Evolutionary conservation across 1,140 invertebrate genomes (phyloP).

Genomic region (Bombus consobrinus): DNA sequence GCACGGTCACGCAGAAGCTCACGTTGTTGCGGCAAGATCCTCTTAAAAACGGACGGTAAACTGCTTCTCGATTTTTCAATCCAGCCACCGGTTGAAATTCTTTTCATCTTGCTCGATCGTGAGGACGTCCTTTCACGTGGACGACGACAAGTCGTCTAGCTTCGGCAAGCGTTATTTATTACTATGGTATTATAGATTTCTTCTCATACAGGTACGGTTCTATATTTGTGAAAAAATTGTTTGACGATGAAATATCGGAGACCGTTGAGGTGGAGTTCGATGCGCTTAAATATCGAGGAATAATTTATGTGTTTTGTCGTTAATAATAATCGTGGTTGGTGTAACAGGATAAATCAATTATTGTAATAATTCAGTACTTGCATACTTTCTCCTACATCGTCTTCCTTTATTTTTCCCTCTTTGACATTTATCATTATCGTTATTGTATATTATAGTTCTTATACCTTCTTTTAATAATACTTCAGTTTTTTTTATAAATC

Average conservation of each 20-base stretch:
- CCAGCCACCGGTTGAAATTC: not conserved
- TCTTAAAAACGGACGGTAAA: conserved; percentile 41
- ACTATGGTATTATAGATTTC: not conserved
- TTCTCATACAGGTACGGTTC: not conserved
- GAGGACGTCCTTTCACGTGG: not conserved
- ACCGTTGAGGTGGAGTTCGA: not conserved
- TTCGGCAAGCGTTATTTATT: not conserved
- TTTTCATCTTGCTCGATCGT: not conserved
- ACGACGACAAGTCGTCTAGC: not conserved
- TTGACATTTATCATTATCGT: too few relatives aligned
- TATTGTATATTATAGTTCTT: too few relatives aligned
- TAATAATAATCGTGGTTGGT: too few relatives aligned
- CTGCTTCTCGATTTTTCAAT: conserved; percentile 5
- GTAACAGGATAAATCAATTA: too few relatives aligned
- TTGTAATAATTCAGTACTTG: too few relatives aligned
- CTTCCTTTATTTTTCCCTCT: too few relatives aligned
- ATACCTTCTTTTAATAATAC: too few relatives aligned
- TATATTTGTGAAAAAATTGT: not conserved
- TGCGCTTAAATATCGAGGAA: too few relatives aligned
- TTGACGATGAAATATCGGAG: not conserved
- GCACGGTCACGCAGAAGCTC: not conserved
- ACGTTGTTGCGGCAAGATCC: not conserved
- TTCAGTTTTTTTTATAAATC: too few relatives aligned
- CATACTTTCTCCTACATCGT: too few relatives aligned
- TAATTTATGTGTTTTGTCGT: too few relatives aligned